phyloP scores from a whole-genome alignment of 2,113 vertebrate species.

The Chitala chitala region DNA sequence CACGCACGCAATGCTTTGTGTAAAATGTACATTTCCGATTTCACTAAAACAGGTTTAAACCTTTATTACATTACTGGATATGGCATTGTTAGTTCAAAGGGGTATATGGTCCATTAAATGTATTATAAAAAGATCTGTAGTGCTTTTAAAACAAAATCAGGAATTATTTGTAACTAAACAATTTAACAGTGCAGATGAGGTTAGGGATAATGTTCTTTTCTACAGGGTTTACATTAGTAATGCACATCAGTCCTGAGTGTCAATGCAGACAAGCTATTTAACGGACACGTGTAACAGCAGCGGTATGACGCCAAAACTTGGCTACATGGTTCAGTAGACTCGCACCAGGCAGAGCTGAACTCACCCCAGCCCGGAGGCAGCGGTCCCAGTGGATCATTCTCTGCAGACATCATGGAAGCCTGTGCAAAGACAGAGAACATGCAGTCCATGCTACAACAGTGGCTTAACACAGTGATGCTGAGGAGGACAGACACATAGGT shows the following conservation, averaged over 20 bases:
- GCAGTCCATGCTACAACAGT: background rate
- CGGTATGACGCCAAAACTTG: background rate
- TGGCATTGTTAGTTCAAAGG: no score
- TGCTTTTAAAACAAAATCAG: no score
- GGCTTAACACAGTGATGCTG: background rate
- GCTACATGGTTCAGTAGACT: background rate
- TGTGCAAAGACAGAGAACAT: slow-evolving; percentile 45
- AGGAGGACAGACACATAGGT: background rate
- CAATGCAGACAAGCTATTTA: no score
- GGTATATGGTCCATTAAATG: no score
- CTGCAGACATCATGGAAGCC: slow-evolving; percentile 96
- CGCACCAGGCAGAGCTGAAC: slow-evolving; percentile 29
- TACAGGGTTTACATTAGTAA: no score
- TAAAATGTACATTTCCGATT: background rate
- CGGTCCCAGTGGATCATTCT: slow-evolving; percentile 95
- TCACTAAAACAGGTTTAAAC: background rate
- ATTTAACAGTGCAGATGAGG: no score
- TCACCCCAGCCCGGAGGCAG: slow-evolving; percentile 97
- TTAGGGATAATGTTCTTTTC: no score
- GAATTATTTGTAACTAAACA: no score
- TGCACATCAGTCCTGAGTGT: no score
- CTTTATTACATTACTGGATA: no score
- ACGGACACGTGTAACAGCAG: no score
- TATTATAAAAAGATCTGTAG: no score
- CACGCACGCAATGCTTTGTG: background rate